phyloP scores from a whole-genome alignment of 2,888 invertebrate species.

The Andricus quercusramuli region DNA sequence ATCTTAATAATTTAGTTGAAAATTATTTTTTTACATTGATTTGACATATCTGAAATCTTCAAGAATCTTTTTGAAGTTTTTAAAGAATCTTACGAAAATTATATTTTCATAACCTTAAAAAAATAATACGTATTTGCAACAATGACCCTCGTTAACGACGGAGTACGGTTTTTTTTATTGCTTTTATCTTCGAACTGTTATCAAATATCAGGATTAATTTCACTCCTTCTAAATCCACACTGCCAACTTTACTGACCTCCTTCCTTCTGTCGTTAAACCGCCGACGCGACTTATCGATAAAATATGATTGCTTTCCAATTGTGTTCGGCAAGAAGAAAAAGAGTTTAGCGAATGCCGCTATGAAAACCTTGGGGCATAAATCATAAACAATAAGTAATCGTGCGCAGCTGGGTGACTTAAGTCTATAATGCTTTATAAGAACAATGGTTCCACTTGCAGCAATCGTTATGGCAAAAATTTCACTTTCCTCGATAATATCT shows the following conservation, averaged over 20 bases:
- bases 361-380: constrained; percentile 22
- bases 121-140: not conserved
- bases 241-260: constrained; percentile 3
- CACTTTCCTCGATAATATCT: not conserved
- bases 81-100: too few relatives aligned
- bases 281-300: constrained; percentile 21
- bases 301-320: constrained; percentile 39
- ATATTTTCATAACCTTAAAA: too few relatives aligned
- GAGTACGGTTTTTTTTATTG: constrained; percentile 6
- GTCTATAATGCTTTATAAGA: not conserved
- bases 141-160: not conserved
- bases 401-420: not conserved
- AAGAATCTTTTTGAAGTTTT: too few relatives aligned
- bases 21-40: too few relatives aligned
- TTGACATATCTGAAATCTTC: too few relatives aligned
- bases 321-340: constrained; percentile 9
- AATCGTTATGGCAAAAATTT: not conserved
- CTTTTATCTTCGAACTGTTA: constrained; percentile 5
- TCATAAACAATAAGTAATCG: constrained; percentile 25
- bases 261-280: constrained; percentile 5
- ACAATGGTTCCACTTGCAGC: constrained; percentile 23
- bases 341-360: constrained; percentile 8
- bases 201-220: constrained; percentile 24
- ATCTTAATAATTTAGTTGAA: too few relatives aligned
- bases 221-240: constrained; percentile 1